These are phyloP conservation scores for Taurulus bubalis DNA, from an alignment of 2,113 vertebrate genomes.

Conservation along the genomic window DNA sequence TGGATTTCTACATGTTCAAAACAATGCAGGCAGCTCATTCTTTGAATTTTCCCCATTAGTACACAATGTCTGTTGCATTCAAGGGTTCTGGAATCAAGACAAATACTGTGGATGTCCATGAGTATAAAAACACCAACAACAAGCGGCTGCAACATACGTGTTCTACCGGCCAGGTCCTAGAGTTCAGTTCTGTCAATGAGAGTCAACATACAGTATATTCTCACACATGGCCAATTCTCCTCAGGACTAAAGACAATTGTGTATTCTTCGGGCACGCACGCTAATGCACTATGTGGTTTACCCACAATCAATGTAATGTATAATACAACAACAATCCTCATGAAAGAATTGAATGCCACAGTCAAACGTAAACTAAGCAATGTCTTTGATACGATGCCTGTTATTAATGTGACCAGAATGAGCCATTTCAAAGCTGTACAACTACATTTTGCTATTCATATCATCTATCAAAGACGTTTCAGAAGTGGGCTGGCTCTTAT, in stretches of 20 bases:
- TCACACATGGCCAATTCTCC: constrained; percentile 18
- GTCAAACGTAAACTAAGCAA: constrained; percentile 56
- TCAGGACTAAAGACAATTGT: constrained; percentile 21
- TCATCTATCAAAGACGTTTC: constrained; percentile 79
- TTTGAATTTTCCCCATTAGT: background rate
- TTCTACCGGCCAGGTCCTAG: constrained; percentile 16
- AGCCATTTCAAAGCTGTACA: constrained; percentile 59
- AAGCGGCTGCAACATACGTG: background rate
- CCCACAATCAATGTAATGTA: constrained; percentile 30
- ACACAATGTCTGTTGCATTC: background rate
- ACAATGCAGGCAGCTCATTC: background rate
- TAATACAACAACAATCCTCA: constrained; percentile 26
- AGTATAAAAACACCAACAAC: constrained; percentile 7
- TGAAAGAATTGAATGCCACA: constrained; percentile 16
- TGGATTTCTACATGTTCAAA: background rate
- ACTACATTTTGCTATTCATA: constrained; percentile 69
- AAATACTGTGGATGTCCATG: background rate
- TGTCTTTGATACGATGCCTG: constrained; percentile 45
- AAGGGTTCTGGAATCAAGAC: background rate
- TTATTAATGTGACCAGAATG: constrained; percentile 64
- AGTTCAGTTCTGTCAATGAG: constrained; percentile 5
- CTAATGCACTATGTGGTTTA: constrained; percentile 29
- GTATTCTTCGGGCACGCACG: constrained; percentile 11
- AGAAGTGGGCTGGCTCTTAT: constrained; percentile 74
- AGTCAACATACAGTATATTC: background rate